phyloP scores from a whole-genome alignment of 2,113 vertebrate genomes.

The Phyllopteryx taeniolatus region DNA sequence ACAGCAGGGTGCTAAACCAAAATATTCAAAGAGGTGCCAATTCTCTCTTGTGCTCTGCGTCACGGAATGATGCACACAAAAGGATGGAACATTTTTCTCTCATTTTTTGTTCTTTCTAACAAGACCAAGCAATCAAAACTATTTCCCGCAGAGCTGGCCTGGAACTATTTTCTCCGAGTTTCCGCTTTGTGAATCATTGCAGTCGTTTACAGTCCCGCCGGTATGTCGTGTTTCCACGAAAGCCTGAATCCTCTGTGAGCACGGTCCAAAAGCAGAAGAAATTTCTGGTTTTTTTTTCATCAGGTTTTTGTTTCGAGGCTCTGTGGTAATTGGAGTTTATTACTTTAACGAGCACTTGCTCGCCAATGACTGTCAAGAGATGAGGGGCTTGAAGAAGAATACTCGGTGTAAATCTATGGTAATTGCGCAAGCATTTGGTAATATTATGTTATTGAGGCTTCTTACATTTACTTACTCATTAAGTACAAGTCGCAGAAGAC shows the following conservation, averaged over 20 bases:
- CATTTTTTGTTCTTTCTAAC: background rate
- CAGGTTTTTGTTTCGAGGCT: background rate
- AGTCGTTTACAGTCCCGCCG: slow-evolving; percentile 6
- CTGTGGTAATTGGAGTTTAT: background rate
- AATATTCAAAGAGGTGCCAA: slow-evolving; percentile 18
- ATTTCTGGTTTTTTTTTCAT: background rate
- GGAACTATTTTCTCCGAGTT: slow-evolving; percentile 27
- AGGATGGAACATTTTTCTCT: background rate
- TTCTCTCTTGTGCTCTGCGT: background rate
- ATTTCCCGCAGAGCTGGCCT: background rate
- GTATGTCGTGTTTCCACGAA: slow-evolving; percentile 35
- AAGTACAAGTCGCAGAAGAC: background rate
- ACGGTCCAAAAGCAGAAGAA: slow-evolving; percentile 28
- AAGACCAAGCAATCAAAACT: slow-evolving; percentile 1
- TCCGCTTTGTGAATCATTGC: slow-evolving; percentile 30
- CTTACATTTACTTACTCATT: background rate
- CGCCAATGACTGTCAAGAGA: background rate
- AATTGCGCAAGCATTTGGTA: background rate
- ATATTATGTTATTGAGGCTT: background rate
- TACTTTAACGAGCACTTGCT: slow-evolving; percentile 7
- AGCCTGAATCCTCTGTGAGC: slow-evolving; percentile 30
- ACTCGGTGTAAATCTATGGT: background rate
- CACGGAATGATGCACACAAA: background rate
- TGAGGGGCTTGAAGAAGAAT: background rate
- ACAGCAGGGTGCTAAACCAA: slow-evolving; percentile 9